phyloP scores from a whole-genome alignment of 1,140 invertebrate species.

The Drosophila asahinai region DNA sequence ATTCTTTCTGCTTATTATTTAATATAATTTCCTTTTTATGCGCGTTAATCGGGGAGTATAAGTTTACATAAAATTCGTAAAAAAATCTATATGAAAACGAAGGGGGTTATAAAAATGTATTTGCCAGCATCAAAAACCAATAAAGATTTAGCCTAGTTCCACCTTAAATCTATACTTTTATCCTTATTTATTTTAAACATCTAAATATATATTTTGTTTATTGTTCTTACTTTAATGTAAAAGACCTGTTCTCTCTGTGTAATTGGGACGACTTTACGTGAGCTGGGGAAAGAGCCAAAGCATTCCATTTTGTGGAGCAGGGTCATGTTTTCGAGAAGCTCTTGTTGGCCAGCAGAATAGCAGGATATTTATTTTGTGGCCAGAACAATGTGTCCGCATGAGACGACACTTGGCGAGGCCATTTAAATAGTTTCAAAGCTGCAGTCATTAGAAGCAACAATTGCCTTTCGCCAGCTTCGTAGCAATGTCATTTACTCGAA shows the following conservation, averaged over 20 bases:
- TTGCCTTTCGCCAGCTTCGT: conserved; percentile 18
- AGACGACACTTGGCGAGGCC: conserved; percentile 14
- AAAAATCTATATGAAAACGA: too few relatives aligned
- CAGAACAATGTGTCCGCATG: conserved; percentile 41
- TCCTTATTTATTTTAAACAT: too few relatives aligned
- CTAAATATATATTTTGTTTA: too few relatives aligned
- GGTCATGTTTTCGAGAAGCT: conserved; percentile 42
- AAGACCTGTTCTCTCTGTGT: neutral
- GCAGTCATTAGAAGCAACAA: conserved; percentile 52
- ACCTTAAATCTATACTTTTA: too few relatives aligned
- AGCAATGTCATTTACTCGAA: conserved; percentile 3
- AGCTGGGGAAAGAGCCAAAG: neutral
- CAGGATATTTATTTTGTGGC: conserved; percentile 48
- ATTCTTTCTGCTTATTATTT: too few relatives aligned
- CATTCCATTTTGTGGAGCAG: conserved; percentile 32
- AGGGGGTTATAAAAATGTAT: too few relatives aligned
- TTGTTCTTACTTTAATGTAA: too few relatives aligned
- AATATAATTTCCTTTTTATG: too few relatives aligned
- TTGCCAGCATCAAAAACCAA: too few relatives aligned
- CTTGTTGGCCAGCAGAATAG: conserved; percentile 46
- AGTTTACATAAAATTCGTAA: too few relatives aligned
- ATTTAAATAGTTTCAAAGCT: conserved; percentile 59
- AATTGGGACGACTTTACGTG: neutral
- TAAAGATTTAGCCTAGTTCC: too few relatives aligned
- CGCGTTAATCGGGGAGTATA: too few relatives aligned